Conservation (phyloP, 2,797 vertebrate species). For the Gallinago solitaria region DNA sequence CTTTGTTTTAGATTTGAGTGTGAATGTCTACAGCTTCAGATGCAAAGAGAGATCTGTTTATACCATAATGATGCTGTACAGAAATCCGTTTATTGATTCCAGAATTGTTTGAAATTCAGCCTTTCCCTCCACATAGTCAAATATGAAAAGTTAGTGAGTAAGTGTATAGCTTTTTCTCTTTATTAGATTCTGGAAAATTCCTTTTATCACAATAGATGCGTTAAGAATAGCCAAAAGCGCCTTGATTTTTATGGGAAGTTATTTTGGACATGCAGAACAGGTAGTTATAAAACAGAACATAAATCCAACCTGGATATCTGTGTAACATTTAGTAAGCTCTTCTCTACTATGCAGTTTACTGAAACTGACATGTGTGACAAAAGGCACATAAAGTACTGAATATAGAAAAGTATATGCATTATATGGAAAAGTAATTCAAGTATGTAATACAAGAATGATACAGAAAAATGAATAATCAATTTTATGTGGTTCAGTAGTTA, state of each 20-base stretch:
- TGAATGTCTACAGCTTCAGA: not conserved
- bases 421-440: not conserved
- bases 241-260: not conserved
- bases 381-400: not conserved
- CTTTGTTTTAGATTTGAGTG: not conserved
- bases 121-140: not conserved
- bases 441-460: not conserved
- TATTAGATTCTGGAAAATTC: not conserved
- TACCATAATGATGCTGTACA: not conserved
- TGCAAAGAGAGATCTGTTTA: not conserved
- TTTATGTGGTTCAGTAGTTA: not conserved
- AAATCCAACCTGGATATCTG: not conserved
- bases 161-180: not conserved
- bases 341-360: not conserved
- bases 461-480: not conserved
- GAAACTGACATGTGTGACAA: not conserved
- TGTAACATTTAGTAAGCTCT: not conserved
- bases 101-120: not conserved
- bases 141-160: not conserved
- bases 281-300: not conserved
- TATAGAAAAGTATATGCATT: not conserved
- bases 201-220: not conserved
- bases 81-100: no score
- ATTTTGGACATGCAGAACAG: not conserved
- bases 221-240: not conserved